These are phyloP conservation scores for Agrotis exclamationis DNA, from an alignment of 2,888 invertebrate genomes.

Conservation along the genomic window DNA sequence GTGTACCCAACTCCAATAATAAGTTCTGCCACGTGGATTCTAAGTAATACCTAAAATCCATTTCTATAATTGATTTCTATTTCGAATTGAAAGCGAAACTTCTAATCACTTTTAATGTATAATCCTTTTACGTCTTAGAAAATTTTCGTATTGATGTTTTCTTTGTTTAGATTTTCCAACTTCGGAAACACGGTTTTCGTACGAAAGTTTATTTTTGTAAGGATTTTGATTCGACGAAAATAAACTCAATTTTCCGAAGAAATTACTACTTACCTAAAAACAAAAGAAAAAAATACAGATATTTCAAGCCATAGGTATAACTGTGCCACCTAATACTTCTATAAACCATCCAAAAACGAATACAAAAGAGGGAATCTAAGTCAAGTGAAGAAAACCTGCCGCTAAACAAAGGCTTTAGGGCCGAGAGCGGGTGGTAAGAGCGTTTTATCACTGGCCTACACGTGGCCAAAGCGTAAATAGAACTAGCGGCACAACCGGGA, in stretches of 20 bases:
- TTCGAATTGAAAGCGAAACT: conserved; percentile 64
- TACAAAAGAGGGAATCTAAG: conserved; percentile 44
- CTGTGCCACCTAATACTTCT: conserved; percentile 21
- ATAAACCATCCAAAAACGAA: conserved; percentile 33
- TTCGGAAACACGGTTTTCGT: conserved; percentile 2
- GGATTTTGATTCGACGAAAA: not conserved
- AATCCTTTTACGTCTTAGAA: conserved; percentile 56
- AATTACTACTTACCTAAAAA: too few species aligned
- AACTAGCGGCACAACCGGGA: conserved; percentile 17
- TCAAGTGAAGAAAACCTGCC: conserved; percentile 46
- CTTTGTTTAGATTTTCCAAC: conserved; percentile 32
- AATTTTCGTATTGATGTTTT: conserved; percentile 46
- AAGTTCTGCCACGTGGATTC: conserved; percentile 57
- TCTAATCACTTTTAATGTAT: conserved; percentile 59
- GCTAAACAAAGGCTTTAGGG: conserved; percentile 21
- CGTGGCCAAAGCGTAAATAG: conserved; percentile 40
- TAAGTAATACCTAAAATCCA: conserved; percentile 70
- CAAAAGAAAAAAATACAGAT: not conserved
- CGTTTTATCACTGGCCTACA: conserved; percentile 35
- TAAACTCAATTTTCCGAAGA: not conserved
- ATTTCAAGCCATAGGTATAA: not conserved
- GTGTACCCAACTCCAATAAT: conserved; percentile 64
- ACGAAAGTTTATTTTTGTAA: not conserved
- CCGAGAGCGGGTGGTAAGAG: conserved; percentile 40
- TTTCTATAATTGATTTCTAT: conserved; percentile 74